These are phyloP conservation scores for Cynoglossus semilaevis DNA, from an alignment of 2,113 vertebrate genomes.

Conservation along the genomic window DNA sequence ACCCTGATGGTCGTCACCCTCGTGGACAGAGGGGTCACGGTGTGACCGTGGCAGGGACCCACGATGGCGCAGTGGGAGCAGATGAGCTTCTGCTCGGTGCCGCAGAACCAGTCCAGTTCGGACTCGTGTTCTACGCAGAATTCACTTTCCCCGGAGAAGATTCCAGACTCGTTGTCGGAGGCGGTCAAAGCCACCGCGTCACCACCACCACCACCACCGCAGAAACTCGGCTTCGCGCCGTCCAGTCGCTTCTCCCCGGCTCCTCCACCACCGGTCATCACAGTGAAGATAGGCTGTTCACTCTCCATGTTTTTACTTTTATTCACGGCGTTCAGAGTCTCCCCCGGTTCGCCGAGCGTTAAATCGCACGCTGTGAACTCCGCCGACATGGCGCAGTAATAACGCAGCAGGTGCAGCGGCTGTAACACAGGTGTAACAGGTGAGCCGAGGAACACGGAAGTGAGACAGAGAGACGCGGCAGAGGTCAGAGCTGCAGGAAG, in stretches of 20 bases:
- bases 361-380: conserved; percentile 55
- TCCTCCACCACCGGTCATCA: conserved; percentile 17
- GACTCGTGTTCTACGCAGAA: conserved; percentile 74
- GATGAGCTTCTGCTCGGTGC: conserved; percentile 74
- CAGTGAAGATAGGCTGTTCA: conserved; percentile 53
- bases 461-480: conserved; percentile 33
- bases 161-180: conserved; percentile 57
- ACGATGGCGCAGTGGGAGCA: conserved; percentile 76
- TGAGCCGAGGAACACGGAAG: conserved; percentile 73
- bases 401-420: conserved; percentile 57
- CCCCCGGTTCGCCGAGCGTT: conserved; percentile 35
- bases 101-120: conserved; percentile 78
- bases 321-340: neutral
- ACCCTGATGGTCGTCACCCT: conserved; percentile 82
- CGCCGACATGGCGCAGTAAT: conserved; percentile 62
- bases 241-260: neutral
- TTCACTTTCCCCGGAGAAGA: conserved; percentile 49
- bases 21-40: conserved; percentile 68
- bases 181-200: neutral
- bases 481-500: conserved; percentile 46
- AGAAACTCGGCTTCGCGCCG: neutral
- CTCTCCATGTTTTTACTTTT: conserved; percentile 10
- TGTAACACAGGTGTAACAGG: conserved; percentile 74
- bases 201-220: conserved; percentile 1
- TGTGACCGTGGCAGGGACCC: conserved; percentile 79